These are phyloP conservation scores for Eurytoma adleriae DNA, from an alignment of 2,888 invertebrate genomes.

Conservation along the genomic window DNA sequence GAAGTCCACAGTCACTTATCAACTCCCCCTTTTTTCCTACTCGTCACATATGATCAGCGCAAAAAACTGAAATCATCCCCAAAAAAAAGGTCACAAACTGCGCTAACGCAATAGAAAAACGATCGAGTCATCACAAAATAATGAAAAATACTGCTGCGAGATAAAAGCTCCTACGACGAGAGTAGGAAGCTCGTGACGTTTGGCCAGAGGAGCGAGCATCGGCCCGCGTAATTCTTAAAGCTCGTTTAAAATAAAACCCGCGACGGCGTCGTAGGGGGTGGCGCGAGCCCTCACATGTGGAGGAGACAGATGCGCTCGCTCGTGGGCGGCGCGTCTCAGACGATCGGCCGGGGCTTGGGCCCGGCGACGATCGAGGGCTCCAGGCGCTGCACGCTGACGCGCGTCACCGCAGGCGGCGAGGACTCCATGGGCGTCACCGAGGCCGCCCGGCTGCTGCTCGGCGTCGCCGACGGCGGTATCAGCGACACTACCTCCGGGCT, in stretches of 20 bases:
- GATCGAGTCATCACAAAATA: too few species aligned
- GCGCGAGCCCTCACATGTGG: slow-evolving; percentile 36
- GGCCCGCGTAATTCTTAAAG: background rate
- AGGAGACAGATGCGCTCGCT: slow-evolving; percentile 42
- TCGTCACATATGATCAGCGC: too few species aligned
- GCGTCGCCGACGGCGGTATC: slow-evolving; percentile 80
- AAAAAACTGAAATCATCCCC: too few species aligned
- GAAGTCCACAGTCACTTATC: too few species aligned
- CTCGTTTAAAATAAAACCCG: background rate
- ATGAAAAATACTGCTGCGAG: too few species aligned
- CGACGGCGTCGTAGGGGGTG: background rate
- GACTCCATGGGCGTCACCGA: slow-evolving; percentile 77
- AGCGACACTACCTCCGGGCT: slow-evolving; percentile 85
- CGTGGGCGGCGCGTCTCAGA: slow-evolving; percentile 43
- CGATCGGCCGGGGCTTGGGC: slow-evolving; percentile 48
- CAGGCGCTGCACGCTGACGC: slow-evolving; percentile 64
- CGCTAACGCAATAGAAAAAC: too few species aligned
- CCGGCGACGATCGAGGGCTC: slow-evolving; percentile 50
- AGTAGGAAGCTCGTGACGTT: too few species aligned
- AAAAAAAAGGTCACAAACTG: too few species aligned
- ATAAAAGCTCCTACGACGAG: too few species aligned
- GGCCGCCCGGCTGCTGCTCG: slow-evolving; percentile 78
- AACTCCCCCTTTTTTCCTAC: too few species aligned
- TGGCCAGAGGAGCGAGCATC: too few species aligned
- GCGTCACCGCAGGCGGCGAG: slow-evolving; percentile 78